Base-by-base conservation (phyloP, 2,113 vertebrate species). In the Limanda limanda region DNA sequence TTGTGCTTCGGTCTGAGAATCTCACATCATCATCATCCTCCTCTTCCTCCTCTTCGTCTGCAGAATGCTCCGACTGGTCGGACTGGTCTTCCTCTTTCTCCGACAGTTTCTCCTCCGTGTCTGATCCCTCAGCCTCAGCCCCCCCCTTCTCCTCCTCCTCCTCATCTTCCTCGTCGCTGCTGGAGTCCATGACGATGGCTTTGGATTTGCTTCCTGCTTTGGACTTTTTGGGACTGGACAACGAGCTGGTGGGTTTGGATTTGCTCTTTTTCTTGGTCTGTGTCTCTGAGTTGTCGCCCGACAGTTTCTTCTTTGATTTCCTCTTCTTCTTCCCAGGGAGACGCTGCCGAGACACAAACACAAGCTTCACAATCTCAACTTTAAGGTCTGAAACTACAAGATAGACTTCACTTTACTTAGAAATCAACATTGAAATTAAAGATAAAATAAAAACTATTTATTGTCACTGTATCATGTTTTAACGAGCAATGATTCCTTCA, bases 101-200 rank as follows among this genome's bases (percentile, higher is more conserved):
- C 2, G 83, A 80, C 0, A 58, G 31, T 45, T 88, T 78, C 57
- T 79, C 88, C 15, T 91, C 90, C 0, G 13, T 2, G 0, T 89
- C 91, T 0, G 91, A 88, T 0, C 67, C 84, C 6, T 89, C 87
- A 0, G 47, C 83, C 68, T 91, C 86, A 0, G 61, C 76, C 1
- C 10, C 71, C 1, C 9, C 68, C 78, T 84, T 65, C 56, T 91
- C 88, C 0, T 92, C 91, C 2, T 93, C 96, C 27, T 96, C 96
- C 11, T 95, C 95, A 0, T 96, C 96, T 9, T 96, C 96, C 40
- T 98, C 96, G 31, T 99, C 97, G 61, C 96, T 98, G 89, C 97
- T 98, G 10, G 97, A 97, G 80, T 99, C 98, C 71, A 96, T 96
- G 76, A 98, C 94, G 60, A 99, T 99, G 71, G 97, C 97, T 72